Evolutionary conservation across 2,888 invertebrate genomes (phyloP).

Genomic region (Watsonalla cultraria): DNA sequence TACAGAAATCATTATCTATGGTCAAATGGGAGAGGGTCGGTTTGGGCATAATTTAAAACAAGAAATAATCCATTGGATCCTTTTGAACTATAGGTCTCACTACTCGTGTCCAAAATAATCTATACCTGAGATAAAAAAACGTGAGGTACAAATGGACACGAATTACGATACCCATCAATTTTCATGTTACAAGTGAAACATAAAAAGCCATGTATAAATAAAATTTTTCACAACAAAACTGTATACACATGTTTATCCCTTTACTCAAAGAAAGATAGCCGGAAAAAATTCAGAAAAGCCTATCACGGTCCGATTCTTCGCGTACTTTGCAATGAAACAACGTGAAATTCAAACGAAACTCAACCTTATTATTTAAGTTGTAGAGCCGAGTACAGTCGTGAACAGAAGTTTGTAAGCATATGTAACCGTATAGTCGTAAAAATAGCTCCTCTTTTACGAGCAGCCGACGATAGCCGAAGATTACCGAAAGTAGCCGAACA

Average conservation of each 20-base stretch:
- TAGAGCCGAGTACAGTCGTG: constrained; percentile 5
- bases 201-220: constrained; percentile 5
- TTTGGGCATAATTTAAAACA: too few species aligned
- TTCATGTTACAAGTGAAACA: neutral
- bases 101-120: too few species aligned
- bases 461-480: constrained; percentile 54
- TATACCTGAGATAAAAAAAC: too few species aligned
- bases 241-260: constrained; percentile 52
- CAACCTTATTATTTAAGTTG: constrained; percentile 21
- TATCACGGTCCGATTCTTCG: constrained; percentile 54
- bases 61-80: too few species aligned
- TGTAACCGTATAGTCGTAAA: constrained; percentile 55
- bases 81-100: too few species aligned
- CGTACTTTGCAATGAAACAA: constrained; percentile 11
- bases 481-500: constrained; percentile 46
- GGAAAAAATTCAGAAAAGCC: constrained; percentile 59
- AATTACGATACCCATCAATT: too few species aligned
- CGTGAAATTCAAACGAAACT: constrained; percentile 20
- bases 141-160: too few species aligned
- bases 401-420: constrained; percentile 18
- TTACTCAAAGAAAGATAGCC: constrained; percentile 58
- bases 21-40: too few species aligned
- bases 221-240: constrained; percentile 21
- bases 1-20: too few species aligned
- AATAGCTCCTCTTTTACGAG: constrained; percentile 54